Evolutionary conservation across 1,140 invertebrate genomes (phyloP).

Genomic region (Octopus bimaculoides): DNA sequence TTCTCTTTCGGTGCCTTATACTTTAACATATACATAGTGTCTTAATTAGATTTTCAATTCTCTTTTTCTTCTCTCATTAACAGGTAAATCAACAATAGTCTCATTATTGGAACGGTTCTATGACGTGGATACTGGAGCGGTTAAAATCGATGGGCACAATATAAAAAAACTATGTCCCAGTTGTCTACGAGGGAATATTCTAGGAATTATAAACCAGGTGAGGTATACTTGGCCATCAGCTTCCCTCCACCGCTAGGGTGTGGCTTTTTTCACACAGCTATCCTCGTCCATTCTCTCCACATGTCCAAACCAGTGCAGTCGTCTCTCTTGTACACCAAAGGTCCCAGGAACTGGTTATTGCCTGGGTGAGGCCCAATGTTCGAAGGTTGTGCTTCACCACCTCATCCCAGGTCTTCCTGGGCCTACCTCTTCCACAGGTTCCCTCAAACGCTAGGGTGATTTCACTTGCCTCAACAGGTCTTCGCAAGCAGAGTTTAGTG

Average conservation of each 20-base stretch:
- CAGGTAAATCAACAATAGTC: slow-evolving; percentile 85
- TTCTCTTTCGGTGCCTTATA: too few species aligned
- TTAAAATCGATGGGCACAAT: slow-evolving; percentile 78
- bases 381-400: too few species aligned
- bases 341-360: not conserved
- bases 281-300: not conserved
- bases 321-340: not conserved
- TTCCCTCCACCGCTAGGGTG: not conserved
- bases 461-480: too few species aligned
- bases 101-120: slow-evolving; percentile 86
- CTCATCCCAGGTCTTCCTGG: too few species aligned
- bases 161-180: slow-evolving; percentile 74
- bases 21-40: too few species aligned
- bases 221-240: not conserved
- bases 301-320: not conserved
- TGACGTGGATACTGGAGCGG: slow-evolving; percentile 73
- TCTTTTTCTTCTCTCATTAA: slow-evolving; percentile 13
- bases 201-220: slow-evolving; percentile 86
- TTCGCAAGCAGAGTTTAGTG: too few species aligned
- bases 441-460: too few species aligned
- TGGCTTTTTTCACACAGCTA: not conserved
- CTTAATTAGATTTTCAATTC: not conserved
- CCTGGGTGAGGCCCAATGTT: not conserved
- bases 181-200: slow-evolving; percentile 77
- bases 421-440: too few species aligned